These are phyloP conservation scores for Dicranocentrus wangi DNA, from an alignment of 2,888 invertebrate genomes.

Conservation along the genomic window DNA sequence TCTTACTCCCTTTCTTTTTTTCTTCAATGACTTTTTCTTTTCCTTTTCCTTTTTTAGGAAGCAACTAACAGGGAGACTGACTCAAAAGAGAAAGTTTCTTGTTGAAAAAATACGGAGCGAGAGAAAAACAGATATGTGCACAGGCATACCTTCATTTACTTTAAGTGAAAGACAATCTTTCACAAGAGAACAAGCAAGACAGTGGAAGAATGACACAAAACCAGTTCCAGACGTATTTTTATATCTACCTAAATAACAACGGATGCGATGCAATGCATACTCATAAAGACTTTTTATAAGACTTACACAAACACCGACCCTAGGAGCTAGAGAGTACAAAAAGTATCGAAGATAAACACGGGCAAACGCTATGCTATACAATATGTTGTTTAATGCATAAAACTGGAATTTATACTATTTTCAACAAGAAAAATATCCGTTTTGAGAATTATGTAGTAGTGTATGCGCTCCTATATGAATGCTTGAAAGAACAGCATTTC, in stretches of 20 bases:
- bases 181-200: constrained; percentile 5
- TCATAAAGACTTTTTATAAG: too few relatives aligned
- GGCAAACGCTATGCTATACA: neutral
- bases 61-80: constrained; percentile 17
- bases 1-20: constrained; percentile 22
- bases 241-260: neutral
- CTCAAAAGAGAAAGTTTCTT: constrained; percentile 27
- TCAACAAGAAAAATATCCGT: too few relatives aligned
- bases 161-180: constrained; percentile 14
- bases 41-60: constrained; percentile 7
- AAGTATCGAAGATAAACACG: neutral
- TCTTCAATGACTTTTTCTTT: constrained; percentile 34
- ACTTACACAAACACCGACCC: too few relatives aligned
- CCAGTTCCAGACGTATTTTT: constrained; percentile 1
- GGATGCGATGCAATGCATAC: neutral
- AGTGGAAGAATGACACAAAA: constrained; percentile 15
- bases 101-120: too few relatives aligned
- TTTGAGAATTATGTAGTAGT: too few relatives aligned
- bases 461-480: too few relatives aligned
- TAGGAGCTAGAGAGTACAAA: neutral
- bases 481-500: neutral
- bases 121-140: too few relatives aligned
- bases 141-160: constrained; percentile 15
- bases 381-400: too few relatives aligned
- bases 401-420: too few relatives aligned